Evolutionary conservation across 2,113 vertebrate genomes (phyloP).

Genomic region (Aix galericulata): DNA sequence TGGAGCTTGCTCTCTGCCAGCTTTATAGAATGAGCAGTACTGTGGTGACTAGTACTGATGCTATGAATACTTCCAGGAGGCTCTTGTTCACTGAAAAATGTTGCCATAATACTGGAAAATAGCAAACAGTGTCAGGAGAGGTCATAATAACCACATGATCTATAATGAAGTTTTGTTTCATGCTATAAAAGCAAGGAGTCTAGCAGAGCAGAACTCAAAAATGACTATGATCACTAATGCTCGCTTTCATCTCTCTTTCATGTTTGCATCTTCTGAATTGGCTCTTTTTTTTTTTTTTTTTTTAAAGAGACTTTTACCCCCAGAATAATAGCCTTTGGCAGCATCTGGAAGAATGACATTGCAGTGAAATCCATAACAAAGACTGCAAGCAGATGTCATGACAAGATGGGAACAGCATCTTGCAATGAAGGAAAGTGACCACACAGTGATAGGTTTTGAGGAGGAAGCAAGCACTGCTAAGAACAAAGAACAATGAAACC

Average conservation of each 20-base stretch:
- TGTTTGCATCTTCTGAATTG: conserved; percentile 6
- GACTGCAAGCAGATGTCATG: neutral
- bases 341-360: neutral
- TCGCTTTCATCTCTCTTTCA: neutral
- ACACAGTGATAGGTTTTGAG: neutral
- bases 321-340: neutral
- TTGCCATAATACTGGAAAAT: neutral
- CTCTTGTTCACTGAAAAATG: neutral
- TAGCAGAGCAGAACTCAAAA: conserved; percentile 32
- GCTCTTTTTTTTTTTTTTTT: neutral
- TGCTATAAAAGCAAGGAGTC: neutral
- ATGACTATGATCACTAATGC: neutral
- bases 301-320: neutral
- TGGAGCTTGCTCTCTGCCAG: neutral
- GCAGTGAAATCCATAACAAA: neutral
- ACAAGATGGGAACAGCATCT: neutral
- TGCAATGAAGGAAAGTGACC: neutral
- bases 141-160: neutral
- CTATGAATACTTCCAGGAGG: neutral
- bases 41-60: neutral
- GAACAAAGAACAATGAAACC: neutral
- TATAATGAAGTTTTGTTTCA: conserved; percentile 11
- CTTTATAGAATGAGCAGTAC: neutral
- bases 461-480: neutral
- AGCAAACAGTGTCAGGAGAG: neutral